Percentiles rank a stretch among this genome's conserved stretches.
Evolutionary conservation across 2,113 vertebrate species (phyloP).

Genomic region (Rhinogobius similis): DNA sequence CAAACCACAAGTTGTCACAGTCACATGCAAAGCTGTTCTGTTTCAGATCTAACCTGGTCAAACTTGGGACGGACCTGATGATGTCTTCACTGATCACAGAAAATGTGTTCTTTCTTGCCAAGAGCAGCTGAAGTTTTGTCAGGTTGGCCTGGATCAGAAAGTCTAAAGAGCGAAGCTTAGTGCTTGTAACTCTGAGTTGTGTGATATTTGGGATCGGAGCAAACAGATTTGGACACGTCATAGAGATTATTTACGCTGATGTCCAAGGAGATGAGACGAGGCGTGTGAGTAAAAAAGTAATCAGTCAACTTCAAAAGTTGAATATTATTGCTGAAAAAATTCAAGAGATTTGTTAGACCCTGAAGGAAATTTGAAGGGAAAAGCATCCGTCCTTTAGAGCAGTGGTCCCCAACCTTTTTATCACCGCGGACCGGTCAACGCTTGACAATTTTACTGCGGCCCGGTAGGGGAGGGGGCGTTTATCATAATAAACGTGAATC

Average conservation of each 20-base stretch:
- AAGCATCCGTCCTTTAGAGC: background rate
- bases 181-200: conserved; percentile 62
- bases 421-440: too few species aligned
- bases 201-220: conserved; percentile 51
- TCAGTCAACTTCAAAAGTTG: conserved; percentile 43
- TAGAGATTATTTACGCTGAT: conserved; percentile 66
- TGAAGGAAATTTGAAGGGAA: conserved; percentile 70
- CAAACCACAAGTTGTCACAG: conserved; percentile 74
- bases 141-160: conserved; percentile 65
- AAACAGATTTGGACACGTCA: conserved; percentile 57
- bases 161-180: conserved; percentile 62
- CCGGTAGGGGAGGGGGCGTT: too few species aligned
- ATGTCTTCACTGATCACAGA: conserved; percentile 39
- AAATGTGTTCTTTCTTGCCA: conserved; percentile 57
- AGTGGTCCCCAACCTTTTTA: too few species aligned
- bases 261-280: conserved; percentile 62
- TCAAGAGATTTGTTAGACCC: conserved; percentile 69
- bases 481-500: too few species aligned
- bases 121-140: conserved; percentile 57
- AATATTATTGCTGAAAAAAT: conserved; percentile 53
- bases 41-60: conserved; percentile 67
- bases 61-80: conserved; percentile 54
- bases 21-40: conserved; percentile 74
- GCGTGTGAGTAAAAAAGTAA: conserved; percentile 62
- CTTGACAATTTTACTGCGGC: too few species aligned